Evolutionary conservation across 2,113 vertebrate species (phyloP).

Genomic region (Periophthalmodon schlosseri): DNA sequence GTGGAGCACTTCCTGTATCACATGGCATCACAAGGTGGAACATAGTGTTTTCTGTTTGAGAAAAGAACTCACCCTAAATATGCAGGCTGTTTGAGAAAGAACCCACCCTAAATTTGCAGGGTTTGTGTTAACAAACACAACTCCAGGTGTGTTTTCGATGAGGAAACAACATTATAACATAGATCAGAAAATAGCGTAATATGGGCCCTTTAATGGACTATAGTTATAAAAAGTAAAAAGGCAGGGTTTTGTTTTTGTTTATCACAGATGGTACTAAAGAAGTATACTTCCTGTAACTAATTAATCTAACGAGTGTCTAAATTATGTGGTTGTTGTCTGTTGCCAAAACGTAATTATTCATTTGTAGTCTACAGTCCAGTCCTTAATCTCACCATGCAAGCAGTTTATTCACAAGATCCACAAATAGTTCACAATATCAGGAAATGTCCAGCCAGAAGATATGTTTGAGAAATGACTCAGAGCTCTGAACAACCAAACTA

Average conservation of each 20-base stretch:
- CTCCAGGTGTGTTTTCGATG: no score
- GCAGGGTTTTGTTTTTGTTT: neutral
- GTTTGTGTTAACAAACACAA: no score
- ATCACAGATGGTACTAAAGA: neutral
- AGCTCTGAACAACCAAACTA: constrained; percentile 14
- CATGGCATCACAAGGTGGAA: no score
- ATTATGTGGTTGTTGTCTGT: no score
- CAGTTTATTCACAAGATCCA: constrained; percentile 20
- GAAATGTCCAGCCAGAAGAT: constrained; percentile 37
- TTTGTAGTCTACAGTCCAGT: neutral
- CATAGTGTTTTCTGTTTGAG: no score
- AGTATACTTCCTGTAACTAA: neutral
- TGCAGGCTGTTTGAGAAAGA: no score
- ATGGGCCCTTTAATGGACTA: neutral
- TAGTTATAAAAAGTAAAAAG: neutral
- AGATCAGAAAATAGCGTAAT: no score
- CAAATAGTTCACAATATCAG: constrained; percentile 48
- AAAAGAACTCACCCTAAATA: no score
- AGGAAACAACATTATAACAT: no score
- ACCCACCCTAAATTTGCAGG: no score
- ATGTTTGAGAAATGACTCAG: constrained; percentile 39
- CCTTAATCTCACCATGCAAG: neutral
- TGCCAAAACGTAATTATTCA: neutral
- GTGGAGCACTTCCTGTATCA: no score
- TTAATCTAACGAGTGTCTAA: no score